A percentile compares a stretch with the other conserved stretches of the same genome.
phyloP scores from a whole-genome alignment of 2,888 invertebrate species.

The Abrostola triplasia region DNA sequence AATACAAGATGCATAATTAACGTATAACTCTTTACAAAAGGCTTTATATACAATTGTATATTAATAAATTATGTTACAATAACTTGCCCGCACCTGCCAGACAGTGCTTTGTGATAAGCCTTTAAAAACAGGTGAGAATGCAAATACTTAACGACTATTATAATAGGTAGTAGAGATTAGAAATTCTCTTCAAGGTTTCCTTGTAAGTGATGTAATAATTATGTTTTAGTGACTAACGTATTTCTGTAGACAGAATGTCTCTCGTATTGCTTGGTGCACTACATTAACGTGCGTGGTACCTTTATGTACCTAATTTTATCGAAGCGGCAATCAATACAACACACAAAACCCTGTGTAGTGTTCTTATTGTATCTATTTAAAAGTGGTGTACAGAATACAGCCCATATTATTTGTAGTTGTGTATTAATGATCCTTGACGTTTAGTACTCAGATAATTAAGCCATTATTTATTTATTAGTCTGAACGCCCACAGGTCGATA shows the following conservation, averaged over 20 bases:
- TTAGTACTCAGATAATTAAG: no score
- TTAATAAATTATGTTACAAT: constrained; percentile 27
- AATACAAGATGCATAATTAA: constrained; percentile 14
- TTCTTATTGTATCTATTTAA: no score
- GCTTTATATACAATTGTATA: constrained; percentile 1
- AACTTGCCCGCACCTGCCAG: constrained; percentile 42
- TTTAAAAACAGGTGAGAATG: constrained; percentile 34
- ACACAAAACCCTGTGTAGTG: no score
- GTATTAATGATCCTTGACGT: no score
- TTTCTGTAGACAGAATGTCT: constrained; percentile 19
- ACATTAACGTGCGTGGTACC: constrained; percentile 2
- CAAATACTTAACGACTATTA: constrained; percentile 30
- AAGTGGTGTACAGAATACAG: no score
- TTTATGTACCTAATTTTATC: background rate
- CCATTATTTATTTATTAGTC: no score
- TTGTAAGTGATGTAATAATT: constrained; percentile 19
- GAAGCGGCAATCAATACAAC: no score
- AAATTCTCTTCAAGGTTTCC: constrained; percentile 24
- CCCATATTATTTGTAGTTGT: no score
- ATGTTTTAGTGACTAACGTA: constrained; percentile 16
- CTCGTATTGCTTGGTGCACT: constrained; percentile 5
- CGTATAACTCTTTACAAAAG: constrained; percentile 4
- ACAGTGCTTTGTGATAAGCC: constrained; percentile 30
- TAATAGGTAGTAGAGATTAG: constrained; percentile 14
- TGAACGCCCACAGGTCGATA: no score